Percentiles rank a stretch among this genome's conserved stretches.
These are phyloP conservation scores for Gallinago jamesoni DNA, from an alignment of 2,113 vertebrate genomes.

Conservation along the genomic window DNA sequence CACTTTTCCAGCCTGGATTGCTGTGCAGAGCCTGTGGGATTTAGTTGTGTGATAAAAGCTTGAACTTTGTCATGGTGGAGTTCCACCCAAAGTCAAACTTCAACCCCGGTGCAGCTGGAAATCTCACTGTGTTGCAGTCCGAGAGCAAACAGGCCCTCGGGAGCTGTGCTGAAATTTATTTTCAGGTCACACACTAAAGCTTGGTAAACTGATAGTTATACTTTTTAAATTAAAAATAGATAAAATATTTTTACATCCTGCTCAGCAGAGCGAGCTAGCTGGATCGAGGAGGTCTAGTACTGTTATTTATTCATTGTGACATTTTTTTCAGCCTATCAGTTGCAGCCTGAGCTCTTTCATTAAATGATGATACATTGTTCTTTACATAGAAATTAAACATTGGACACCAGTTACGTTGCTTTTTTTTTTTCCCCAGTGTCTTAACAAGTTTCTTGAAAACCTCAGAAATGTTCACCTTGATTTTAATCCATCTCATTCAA, in stretches of 20 bases:
- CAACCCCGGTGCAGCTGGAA: background rate
- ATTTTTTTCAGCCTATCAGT: background rate
- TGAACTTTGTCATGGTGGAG: background rate
- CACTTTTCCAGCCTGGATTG: background rate
- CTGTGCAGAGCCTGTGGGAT: background rate
- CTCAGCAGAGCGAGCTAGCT: background rate
- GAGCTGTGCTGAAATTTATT: background rate
- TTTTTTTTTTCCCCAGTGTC: too few relatives aligned
- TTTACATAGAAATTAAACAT: background rate
- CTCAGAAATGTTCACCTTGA: background rate
- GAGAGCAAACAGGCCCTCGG: background rate
- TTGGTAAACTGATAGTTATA: background rate
- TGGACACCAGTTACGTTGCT: rapidly evolving
- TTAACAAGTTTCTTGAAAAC: background rate
- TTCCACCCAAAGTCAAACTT: background rate
- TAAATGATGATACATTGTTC: background rate
- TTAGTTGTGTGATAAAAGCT: background rate
- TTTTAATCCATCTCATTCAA: background rate
- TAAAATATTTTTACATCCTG: background rate
- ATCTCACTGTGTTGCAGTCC: background rate
- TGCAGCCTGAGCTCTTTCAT: background rate
- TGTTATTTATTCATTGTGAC: too few relatives aligned
- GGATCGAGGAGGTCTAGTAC: background rate
- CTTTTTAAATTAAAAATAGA: background rate
- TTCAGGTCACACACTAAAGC: background rate